Conservation (phyloP, 2,113 vertebrate genomes). For the Synodontis membranacea region DNA sequence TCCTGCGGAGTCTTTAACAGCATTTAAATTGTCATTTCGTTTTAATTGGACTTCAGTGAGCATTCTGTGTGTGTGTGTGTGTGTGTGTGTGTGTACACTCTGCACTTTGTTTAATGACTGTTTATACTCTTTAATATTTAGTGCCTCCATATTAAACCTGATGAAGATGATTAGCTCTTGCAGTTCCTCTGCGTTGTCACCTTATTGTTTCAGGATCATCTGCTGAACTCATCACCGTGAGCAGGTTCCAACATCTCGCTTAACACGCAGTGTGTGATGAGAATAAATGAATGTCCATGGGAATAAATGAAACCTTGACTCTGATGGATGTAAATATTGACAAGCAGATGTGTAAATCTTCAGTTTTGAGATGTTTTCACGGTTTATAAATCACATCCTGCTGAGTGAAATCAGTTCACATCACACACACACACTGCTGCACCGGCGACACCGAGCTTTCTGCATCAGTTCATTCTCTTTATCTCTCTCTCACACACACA, state of each 20-base stretch:
- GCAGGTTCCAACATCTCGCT: neutral
- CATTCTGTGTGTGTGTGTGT: neutral
- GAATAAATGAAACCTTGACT: too few species aligned
- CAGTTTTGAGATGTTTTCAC: neutral
- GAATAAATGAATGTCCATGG: too few species aligned
- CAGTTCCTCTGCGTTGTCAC: neutral
- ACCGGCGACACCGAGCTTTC: neutral
- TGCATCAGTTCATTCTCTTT: neutral
- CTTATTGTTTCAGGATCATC: neutral
- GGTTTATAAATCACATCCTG: neutral
- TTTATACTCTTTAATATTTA: neutral
- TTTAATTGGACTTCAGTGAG: neutral
- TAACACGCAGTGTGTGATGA: too few species aligned
- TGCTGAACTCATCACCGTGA: neutral
- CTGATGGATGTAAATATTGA: neutral
- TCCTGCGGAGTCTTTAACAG: neutral
- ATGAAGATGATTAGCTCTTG: neutral
- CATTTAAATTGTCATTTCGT: neutral
- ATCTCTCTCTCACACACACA: slow-evolving; percentile 13
- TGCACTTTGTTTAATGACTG: neutral
- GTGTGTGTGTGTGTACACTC: neutral
- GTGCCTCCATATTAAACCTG: neutral
- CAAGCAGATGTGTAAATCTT: neutral
- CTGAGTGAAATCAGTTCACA: neutral
- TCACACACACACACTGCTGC: too few species aligned